Base-by-base conservation (phyloP, 2,797 vertebrate genomes). In the Eremophila alpestris region DNA sequence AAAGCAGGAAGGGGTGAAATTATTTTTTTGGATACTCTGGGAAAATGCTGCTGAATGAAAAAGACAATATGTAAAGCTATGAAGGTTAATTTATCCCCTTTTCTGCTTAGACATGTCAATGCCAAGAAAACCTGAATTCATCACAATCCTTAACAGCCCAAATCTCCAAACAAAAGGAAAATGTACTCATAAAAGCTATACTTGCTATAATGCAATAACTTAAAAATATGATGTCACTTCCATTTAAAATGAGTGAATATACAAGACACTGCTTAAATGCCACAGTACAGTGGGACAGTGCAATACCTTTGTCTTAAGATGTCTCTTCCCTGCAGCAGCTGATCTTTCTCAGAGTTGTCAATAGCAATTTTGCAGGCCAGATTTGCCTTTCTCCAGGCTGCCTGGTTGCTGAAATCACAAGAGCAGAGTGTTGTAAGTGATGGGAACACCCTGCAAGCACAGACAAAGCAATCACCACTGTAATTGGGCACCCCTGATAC, bases 341-440 rank as follows among this genome's bases (percentile, higher is more conserved):
- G 98, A 95, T 99, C 98, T 94, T 99, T 99, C 93, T 99, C 99
- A 90, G 98, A 97, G 83, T 98, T 99, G 97, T 99, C 99, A 9
- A 99, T 99, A 38, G 99, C 98, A 82, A 99, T 97, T 97, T 99
- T 99, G 97, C 99, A 99, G 38, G 99, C 98, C 38, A 99, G 98
- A 96, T 99, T 99, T 67, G 99, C 98, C 95, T 99, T 99, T 96
- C 99, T 99, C 99, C 99, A 99, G 48, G 98, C 98, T 6, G 98
- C 98, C 98, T 99, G 99, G 89, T 99, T 99, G 97, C 99, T 99
- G 97, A 85, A 98, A 98, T 79, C 75, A 93, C 67, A 96, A 87
- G 56, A 60, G 79, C 29, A 87, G 54, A 63, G 22, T 5, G 21
- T 32, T 87, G 74, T 54, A 65, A 67, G 5, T 1, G n/a, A 84